Conservation (phyloP, 2,113 vertebrate species). For the Phycodurus eques region DNA sequence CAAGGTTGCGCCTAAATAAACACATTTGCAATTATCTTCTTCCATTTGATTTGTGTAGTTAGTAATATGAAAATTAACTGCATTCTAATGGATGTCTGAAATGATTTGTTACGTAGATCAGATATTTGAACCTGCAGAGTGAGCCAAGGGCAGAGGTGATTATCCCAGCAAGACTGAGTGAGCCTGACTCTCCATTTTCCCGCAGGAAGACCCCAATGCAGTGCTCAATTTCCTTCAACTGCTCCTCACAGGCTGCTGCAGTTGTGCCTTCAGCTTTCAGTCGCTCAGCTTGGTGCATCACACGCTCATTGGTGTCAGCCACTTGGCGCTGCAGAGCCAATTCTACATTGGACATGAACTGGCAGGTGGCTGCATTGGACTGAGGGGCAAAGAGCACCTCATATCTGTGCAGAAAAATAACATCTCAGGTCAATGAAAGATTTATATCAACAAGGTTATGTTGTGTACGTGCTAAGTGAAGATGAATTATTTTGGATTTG, state of each 20-base stretch:
- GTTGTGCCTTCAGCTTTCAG: slow-evolving; percentile 90
- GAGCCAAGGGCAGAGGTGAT: slow-evolving; percentile 90
- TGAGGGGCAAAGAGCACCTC: slow-evolving; percentile 90
- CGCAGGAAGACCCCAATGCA: slow-evolving; percentile 91
- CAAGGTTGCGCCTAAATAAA: slow-evolving; percentile 83
- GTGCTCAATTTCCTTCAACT: slow-evolving; percentile 94
- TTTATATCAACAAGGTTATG: not conserved
- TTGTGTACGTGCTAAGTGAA: not conserved
- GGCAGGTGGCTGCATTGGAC: slow-evolving; percentile 77
- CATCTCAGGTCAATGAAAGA: not conserved
- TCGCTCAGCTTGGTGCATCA: slow-evolving; percentile 87
- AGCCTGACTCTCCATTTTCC: slow-evolving; percentile 89
- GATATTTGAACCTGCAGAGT: slow-evolving; percentile 81
- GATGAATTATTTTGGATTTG: no score
- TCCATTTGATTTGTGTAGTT: no score
- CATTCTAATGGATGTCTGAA: not conserved
- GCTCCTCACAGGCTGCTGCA: slow-evolving; percentile 86
- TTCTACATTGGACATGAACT: slow-evolving; percentile 88
- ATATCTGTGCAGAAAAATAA: slow-evolving; percentile 72
- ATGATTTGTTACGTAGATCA: not conserved
- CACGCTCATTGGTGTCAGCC: slow-evolving; percentile 83
- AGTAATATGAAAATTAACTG: not conserved
- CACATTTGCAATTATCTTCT: not conserved
- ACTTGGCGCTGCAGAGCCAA: slow-evolving; percentile 88
- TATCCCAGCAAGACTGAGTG: slow-evolving; percentile 87